phyloP scores from a whole-genome alignment of 2,888 invertebrate genomes.

The Endotricha flammealis region DNA sequence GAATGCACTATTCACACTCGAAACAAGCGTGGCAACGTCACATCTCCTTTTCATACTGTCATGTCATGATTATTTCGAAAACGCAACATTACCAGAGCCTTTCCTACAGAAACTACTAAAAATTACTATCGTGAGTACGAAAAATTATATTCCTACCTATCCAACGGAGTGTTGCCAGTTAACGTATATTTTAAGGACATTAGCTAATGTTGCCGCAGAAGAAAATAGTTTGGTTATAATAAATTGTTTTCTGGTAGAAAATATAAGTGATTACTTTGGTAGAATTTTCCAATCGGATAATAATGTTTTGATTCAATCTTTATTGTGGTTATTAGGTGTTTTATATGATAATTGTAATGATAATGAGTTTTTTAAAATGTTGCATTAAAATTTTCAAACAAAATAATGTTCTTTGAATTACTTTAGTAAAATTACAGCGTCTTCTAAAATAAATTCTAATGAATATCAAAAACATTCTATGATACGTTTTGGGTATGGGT shows the following conservation, averaged over 20 bases:
- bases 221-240: slow-evolving; percentile 28
- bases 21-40: slow-evolving; percentile 24
- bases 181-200: slow-evolving; percentile 38
- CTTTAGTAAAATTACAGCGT: too few species aligned
- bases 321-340: slow-evolving; percentile 58
- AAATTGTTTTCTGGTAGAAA: slow-evolving; percentile 28
- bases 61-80: slow-evolving; percentile 43
- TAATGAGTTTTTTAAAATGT: slow-evolving; percentile 30
- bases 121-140: slow-evolving; percentile 24
- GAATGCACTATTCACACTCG: slow-evolving; percentile 23
- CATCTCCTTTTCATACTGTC: slow-evolving; percentile 50
- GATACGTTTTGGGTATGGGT: too few species aligned
- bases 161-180: slow-evolving; percentile 27
- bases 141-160: slow-evolving; percentile 20
- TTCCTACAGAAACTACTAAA: slow-evolving; percentile 30
- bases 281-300: slow-evolving; percentile 24
- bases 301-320: slow-evolving; percentile 25
- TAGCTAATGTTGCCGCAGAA: slow-evolving; percentile 41
- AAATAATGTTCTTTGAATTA: too few species aligned
- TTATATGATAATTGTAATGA: slow-evolving; percentile 35
- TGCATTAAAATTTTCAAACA: too few species aligned
- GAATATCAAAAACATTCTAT: too few species aligned
- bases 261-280: slow-evolving; percentile 26
- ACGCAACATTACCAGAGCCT: slow-evolving; percentile 17
- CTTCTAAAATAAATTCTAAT: too few species aligned